These are phyloP conservation scores for Dolichomitus sp. DNA, from an alignment of 2,888 invertebrate genomes.

Conservation along the genomic window DNA sequence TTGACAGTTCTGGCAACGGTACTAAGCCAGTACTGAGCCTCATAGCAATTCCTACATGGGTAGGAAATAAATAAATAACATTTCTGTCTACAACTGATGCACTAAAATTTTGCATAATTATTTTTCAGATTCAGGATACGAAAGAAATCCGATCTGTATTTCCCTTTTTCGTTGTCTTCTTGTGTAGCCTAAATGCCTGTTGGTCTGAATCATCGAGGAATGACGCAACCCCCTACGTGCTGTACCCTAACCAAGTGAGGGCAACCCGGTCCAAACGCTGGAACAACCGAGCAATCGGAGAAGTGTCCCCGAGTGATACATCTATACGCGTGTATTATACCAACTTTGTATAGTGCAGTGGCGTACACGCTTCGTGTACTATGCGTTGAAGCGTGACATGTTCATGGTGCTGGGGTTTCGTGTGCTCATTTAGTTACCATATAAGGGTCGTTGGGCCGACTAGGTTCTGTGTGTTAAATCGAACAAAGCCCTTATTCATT, in stretches of 20 bases:
- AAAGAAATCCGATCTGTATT: neutral
- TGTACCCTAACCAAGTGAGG: constrained; percentile 40
- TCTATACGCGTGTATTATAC: constrained; percentile 9
- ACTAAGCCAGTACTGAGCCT: too few species aligned
- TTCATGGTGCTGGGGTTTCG: constrained; percentile 55
- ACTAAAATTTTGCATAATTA: neutral
- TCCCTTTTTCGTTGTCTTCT: constrained; percentile 17
- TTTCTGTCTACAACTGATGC: neutral
- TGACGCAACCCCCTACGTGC: constrained; percentile 55
- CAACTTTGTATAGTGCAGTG: neutral
- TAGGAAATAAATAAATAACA: too few species aligned
- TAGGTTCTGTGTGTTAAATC: constrained; percentile 46
- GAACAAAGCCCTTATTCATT: constrained; percentile 41
- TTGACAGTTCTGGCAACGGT: too few species aligned
- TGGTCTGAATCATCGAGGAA: constrained; percentile 60
- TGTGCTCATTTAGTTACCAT: constrained; percentile 61
- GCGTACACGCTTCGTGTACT: constrained; percentile 18
- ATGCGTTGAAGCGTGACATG: constrained; percentile 58
- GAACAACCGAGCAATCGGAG: constrained; percentile 54
- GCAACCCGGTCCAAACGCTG: constrained; percentile 61
- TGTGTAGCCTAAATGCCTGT: constrained; percentile 12
- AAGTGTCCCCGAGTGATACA: constrained; percentile 37
- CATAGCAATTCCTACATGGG: too few species aligned
- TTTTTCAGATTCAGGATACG: neutral
- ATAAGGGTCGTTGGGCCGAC: constrained; percentile 52